Conservation (phyloP, 2,797 vertebrate genomes). For the Crotalus adamanteus region DNA sequence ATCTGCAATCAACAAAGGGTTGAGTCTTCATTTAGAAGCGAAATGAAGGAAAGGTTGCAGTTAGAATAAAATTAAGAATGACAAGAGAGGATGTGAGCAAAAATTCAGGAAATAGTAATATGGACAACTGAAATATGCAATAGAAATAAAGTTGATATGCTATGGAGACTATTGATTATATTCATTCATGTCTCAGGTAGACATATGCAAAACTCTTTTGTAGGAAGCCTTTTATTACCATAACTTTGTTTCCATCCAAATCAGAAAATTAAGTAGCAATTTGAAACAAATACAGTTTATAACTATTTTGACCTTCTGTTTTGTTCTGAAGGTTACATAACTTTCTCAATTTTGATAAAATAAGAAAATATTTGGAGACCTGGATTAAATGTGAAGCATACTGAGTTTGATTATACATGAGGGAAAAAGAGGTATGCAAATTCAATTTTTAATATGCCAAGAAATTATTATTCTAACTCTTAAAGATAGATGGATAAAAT, state of each 20-base stretch:
- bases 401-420: not conserved
- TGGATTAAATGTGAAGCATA: not conserved
- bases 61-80: not conserved
- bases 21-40: not conserved
- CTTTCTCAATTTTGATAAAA: not conserved
- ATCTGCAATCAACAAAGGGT: not conserved
- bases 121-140: not conserved
- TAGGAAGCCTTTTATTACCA: not conserved
- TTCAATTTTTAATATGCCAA: not conserved
- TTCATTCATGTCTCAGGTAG: not conserved
- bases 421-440: not conserved
- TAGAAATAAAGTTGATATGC: not conserved
- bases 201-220: not conserved
- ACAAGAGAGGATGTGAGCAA: not conserved
- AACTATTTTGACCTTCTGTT: not conserved
- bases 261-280: not conserved
- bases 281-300: not conserved
- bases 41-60: not conserved
- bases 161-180: not conserved
- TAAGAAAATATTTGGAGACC: not conserved
- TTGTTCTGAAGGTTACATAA: not conserved
- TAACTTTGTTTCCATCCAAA: not conserved
- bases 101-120: not conserved
- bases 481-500: accelerated
- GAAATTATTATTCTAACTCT: not conserved